Percentiles rank a stretch among this genome's conserved stretches.
phyloP scores from a whole-genome alignment of 2,113 vertebrate genomes.

The Coptodon bakossiorum region DNA sequence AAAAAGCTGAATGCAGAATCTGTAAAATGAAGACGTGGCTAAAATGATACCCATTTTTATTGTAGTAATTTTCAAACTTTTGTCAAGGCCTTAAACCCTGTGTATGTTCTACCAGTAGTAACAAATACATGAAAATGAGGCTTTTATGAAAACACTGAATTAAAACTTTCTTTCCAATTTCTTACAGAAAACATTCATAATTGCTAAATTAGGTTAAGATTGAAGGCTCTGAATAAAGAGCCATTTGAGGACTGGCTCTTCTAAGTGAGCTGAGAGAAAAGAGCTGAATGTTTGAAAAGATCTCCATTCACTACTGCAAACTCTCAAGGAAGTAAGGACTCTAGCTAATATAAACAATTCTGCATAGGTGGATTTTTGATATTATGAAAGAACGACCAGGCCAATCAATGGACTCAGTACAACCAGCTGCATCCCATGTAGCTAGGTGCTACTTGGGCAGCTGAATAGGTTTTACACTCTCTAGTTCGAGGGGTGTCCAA shows the following conservation, averaged over 20 bases:
- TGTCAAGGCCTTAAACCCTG: no score
- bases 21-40: no score
- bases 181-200: background rate
- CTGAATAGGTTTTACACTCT: background rate
- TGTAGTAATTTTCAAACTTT: no score
- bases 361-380: background rate
- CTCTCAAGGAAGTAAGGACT: background rate
- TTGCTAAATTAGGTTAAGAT: background rate
- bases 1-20: no score
- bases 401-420: background rate
- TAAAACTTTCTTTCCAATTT: background rate
- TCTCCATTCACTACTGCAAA: background rate
- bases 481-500: background rate
- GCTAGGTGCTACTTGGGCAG: background rate
- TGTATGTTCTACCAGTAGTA: background rate
- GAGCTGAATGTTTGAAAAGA: background rate
- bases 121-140: background rate
- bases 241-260: background rate
- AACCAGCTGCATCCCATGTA: background rate
- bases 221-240: background rate
- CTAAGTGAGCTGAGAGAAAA: background rate
- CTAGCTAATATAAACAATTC: background rate
- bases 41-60: no score
- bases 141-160: background rate
- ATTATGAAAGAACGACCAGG: background rate